Evolutionary conservation across 2,888 invertebrate genomes (phyloP).

Genomic region (Choristoneura rosaceana): DNA sequence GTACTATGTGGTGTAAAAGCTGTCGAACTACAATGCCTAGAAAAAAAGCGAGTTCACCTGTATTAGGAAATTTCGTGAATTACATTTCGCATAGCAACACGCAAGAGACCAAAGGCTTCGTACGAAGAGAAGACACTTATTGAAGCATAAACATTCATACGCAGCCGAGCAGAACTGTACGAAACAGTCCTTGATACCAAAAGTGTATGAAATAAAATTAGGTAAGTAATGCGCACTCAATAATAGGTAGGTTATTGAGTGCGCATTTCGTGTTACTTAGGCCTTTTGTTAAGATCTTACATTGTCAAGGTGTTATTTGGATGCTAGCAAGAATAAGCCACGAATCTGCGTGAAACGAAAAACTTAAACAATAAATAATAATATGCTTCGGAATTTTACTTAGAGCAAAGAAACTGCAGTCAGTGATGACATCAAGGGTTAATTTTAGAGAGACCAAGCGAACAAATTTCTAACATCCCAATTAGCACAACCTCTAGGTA

Average conservation of each 20-base stretch:
- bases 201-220: conserved; percentile 1
- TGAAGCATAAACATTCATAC: conserved; percentile 40
- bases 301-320: too few relatives aligned
- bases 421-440: too few relatives aligned
- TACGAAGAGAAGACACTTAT: conserved; percentile 36
- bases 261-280: background rate
- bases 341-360: too few relatives aligned
- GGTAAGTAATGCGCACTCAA: too few relatives aligned
- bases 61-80: conserved; percentile 32
- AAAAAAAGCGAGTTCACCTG: conserved; percentile 30
- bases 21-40: background rate
- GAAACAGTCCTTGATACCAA: conserved; percentile 28
- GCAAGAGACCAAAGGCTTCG: conserved; percentile 32
- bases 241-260: too few relatives aligned
- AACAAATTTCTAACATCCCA: too few relatives aligned
- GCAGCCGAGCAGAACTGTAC: conserved; percentile 34
- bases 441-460: too few relatives aligned
- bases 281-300: background rate
- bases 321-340: too few relatives aligned
- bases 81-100: conserved; percentile 25
- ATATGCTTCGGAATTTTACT: too few relatives aligned
- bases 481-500: too few relatives aligned
- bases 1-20: background rate
- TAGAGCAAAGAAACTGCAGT: too few relatives aligned
- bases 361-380: too few relatives aligned